Evolutionary conservation across 2,888 invertebrate genomes (phyloP).

Genomic region (Drosophila mulleri): DNA sequence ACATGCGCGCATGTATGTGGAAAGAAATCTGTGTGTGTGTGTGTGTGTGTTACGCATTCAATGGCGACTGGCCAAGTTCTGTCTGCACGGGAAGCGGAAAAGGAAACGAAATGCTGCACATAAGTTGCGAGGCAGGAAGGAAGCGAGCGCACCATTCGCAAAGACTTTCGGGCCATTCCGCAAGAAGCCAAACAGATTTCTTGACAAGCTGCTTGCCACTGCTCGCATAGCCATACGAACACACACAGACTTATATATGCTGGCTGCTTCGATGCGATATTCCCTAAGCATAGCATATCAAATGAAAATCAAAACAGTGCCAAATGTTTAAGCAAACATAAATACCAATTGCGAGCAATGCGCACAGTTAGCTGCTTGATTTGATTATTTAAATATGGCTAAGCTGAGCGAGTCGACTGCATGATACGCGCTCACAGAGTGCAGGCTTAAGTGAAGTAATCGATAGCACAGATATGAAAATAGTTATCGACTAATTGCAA

Average conservation of each 20-base stretch:
- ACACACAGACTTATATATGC: not conserved
- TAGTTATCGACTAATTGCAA: not conserved
- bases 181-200: slow-evolving; percentile 9
- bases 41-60: slow-evolving; percentile 42
- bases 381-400: not conserved
- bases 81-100: slow-evolving; percentile 73
- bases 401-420: not conserved
- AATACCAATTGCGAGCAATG: slow-evolving; percentile 13
- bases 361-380: not conserved
- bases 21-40: not conserved
- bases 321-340: slow-evolving; percentile 39
- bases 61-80: slow-evolving; percentile 62
- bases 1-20: no score
- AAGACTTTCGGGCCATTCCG: slow-evolving; percentile 19
- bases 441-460: not conserved
- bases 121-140: slow-evolving; percentile 69
- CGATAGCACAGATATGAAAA: not conserved
- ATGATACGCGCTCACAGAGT: not conserved
- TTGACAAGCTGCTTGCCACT: slow-evolving; percentile 2
- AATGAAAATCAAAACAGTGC: slow-evolving; percentile 70
- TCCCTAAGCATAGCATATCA: slow-evolving; percentile 27
- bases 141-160: slow-evolving; percentile 54
- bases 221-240: not conserved
- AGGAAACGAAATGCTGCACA: slow-evolving; percentile 61
- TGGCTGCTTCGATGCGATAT: not conserved